Percentiles rank a stretch among this genome's conserved stretches.
Evolutionary conservation across 2,113 vertebrate species (phyloP).

Genomic region (Cervus canadensis): DNA sequence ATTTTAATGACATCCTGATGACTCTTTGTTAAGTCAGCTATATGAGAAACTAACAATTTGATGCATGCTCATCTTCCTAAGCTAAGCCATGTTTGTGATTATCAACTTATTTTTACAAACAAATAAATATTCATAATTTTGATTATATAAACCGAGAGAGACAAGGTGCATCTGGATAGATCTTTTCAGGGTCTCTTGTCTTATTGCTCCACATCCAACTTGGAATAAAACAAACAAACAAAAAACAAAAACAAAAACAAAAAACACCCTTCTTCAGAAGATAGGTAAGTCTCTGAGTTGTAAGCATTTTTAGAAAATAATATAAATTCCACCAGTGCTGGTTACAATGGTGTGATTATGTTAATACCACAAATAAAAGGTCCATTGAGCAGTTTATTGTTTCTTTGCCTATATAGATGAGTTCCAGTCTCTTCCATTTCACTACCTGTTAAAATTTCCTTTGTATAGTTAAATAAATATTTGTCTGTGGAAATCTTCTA

Average conservation of each 20-base stretch:
- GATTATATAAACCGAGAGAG: background rate
- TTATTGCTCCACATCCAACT: background rate
- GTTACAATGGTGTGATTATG: background rate
- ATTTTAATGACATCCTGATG: background rate
- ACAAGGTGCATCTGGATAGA: background rate
- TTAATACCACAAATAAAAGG: background rate
- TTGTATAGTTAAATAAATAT: background rate
- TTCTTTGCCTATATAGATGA: background rate
- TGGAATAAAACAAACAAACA: background rate
- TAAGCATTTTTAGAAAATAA: background rate
- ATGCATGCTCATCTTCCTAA: background rate
- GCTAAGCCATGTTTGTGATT: background rate
- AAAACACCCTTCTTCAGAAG: background rate
- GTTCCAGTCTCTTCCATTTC: background rate
- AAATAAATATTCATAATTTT: background rate
- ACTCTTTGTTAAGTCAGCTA: background rate
- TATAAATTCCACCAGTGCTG: background rate
- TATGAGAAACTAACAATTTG: background rate
- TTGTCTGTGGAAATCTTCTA: background rate
- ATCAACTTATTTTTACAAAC: constrained; percentile 6
- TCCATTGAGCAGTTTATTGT: background rate
- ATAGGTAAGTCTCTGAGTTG: background rate
- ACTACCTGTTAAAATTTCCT: background rate
- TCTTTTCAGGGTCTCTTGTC: background rate
- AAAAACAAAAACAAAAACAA: background rate